Percentiles rank a stretch among this genome's conserved stretches.
These are phyloP conservation scores for Lasioglossum morio DNA, from an alignment of 2,888 invertebrate species.

Conservation along the genomic window DNA sequence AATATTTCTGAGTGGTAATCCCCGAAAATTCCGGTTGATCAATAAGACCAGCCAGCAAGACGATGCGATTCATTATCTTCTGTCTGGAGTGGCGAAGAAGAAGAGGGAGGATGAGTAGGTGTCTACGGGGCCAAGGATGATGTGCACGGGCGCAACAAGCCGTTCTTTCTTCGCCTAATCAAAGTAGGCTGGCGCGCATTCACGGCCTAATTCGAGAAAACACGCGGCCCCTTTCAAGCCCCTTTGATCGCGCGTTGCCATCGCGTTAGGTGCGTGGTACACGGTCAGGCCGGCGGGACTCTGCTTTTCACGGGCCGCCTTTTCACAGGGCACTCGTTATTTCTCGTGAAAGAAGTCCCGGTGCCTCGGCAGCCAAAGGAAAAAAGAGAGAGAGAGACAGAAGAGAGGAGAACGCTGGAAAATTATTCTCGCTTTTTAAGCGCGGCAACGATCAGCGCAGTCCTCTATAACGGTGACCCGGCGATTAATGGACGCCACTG, in stretches of 20 bases:
- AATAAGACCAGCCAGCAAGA: neutral
- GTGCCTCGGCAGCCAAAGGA: neutral
- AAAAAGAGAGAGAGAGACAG: neutral
- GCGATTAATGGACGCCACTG: slow-evolving; percentile 39
- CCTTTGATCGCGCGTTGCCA: slow-evolving; percentile 69
- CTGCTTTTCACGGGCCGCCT: slow-evolving; percentile 65
- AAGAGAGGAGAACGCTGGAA: slow-evolving; percentile 3
- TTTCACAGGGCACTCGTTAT: slow-evolving; percentile 72
- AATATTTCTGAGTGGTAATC: too few relatives aligned
- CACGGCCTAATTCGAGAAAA: slow-evolving; percentile 83
- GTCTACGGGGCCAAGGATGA: slow-evolving; percentile 25
- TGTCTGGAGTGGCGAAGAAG: neutral
- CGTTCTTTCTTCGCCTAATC: slow-evolving; percentile 79
- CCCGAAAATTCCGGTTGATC: too few relatives aligned
- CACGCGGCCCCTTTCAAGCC: slow-evolving; percentile 77
- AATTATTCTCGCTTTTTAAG: slow-evolving; percentile 58
- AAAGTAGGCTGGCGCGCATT: slow-evolving; percentile 77
- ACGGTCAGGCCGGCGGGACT: slow-evolving; percentile 20
- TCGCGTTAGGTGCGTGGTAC: slow-evolving; percentile 64
- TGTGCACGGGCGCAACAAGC: slow-evolving; percentile 73
- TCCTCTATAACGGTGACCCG: neutral
- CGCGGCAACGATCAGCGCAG: slow-evolving; percentile 35
- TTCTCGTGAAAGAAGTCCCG: slow-evolving; percentile 63
- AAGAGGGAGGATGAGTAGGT: neutral
- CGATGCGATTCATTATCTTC: neutral